phyloP scores from a whole-genome alignment of 2,888 invertebrate genomes.

The Oscheius sp. region DNA sequence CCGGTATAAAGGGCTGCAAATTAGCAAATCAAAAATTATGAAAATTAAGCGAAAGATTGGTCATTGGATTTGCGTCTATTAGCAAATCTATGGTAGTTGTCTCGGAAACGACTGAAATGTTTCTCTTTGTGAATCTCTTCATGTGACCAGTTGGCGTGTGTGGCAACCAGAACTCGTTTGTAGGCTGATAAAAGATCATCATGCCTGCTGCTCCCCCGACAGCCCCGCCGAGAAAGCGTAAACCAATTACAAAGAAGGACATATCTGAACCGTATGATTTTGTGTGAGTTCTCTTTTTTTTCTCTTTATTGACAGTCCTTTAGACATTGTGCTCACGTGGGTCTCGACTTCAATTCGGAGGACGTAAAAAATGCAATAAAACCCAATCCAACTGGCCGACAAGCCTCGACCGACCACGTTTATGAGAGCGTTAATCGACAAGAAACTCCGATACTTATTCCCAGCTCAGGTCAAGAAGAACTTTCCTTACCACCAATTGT shows the following conservation, averaged over 20 bases:
- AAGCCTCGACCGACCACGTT: neutral
- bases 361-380: conserved; percentile 16
- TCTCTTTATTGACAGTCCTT: neutral
- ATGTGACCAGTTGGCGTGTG: too few relatives aligned
- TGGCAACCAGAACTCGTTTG: conserved; percentile 2
- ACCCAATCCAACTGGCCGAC: neutral
- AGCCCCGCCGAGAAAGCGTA: conserved; percentile 15
- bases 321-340: conserved; percentile 20
- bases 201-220: conserved; percentile 8
- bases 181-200: neutral
- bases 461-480: neutral
- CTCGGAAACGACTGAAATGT: too few relatives aligned
- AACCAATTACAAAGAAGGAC: conserved; percentile 6
- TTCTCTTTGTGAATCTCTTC: neutral
- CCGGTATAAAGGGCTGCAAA: too few relatives aligned
- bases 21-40: too few relatives aligned
- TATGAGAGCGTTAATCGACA: conserved; percentile 7
- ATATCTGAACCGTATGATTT: conserved; percentile 21
- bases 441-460: conserved; percentile 16
- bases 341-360: conserved; percentile 21
- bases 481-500: neutral
- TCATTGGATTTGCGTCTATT: too few relatives aligned
- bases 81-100: too few relatives aligned
- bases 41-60: too few relatives aligned
- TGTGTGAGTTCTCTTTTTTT: neutral